Conservation (phyloP, 2,113 vertebrate species). For the Lophura nycthemera region DNA sequence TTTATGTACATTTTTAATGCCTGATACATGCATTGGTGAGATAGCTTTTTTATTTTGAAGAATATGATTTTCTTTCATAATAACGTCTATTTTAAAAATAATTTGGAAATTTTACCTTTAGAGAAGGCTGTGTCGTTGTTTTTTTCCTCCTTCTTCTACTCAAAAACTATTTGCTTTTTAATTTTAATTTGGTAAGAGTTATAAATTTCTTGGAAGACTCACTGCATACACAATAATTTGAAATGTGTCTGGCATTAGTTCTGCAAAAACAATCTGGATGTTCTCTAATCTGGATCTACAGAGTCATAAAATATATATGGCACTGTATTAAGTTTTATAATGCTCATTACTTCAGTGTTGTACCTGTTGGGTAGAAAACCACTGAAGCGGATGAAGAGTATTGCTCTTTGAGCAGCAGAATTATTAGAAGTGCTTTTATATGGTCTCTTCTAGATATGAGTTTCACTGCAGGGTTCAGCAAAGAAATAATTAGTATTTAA, state of each 20-base stretch:
- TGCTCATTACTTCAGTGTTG: constrained; percentile 52
- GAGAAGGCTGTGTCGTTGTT: not conserved
- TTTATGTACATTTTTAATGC: not conserved
- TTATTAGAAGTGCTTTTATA: constrained; percentile 58
- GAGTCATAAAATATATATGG: constrained; percentile 62
- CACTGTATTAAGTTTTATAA: constrained; percentile 69
- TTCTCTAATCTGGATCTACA: constrained; percentile 62
- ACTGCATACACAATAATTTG: constrained; percentile 16
- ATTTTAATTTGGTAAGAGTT: constrained; percentile 6
- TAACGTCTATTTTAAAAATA: not conserved
- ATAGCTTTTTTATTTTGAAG: not conserved
- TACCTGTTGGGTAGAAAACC: constrained; percentile 68
- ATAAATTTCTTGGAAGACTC: constrained; percentile 16
- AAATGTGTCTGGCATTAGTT: constrained; percentile 43
- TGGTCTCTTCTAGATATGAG: not conserved
- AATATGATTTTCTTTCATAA: not conserved
- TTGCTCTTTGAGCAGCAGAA: constrained; percentile 65
- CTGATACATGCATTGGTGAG: not conserved
- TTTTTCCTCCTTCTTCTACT: not conserved
- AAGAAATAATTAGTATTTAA: constrained; percentile 69
- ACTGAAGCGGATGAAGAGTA: constrained; percentile 26
- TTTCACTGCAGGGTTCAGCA: constrained; percentile 38
- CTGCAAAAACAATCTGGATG: constrained; percentile 65
- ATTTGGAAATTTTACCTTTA: not conserved
- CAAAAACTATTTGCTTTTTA: not conserved